These are phyloP conservation scores for Andrena chrysosceles DNA, from an alignment of 2,888 invertebrate species.

Conservation along the genomic window DNA sequence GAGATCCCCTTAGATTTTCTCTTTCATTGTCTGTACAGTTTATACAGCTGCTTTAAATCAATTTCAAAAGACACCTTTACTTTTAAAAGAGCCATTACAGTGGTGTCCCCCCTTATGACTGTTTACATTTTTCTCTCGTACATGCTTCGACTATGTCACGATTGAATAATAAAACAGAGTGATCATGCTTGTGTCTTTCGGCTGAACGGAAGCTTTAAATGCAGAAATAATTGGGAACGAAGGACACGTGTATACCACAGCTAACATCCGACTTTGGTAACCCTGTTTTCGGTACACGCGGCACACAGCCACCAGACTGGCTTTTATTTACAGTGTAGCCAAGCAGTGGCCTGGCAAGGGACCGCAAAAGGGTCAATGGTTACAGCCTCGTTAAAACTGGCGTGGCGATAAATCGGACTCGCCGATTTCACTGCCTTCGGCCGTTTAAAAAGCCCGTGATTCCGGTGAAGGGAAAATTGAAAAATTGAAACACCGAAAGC, in stretches of 20 bases:
- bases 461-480: conserved; percentile 6
- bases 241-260: conserved; percentile 21
- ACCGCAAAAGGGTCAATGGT: conserved; percentile 61
- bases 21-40: too few species aligned
- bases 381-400: conserved; percentile 45
- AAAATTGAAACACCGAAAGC: not conserved
- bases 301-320: conserved; percentile 38
- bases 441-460: conserved; percentile 13
- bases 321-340: conserved; percentile 61
- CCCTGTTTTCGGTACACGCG: conserved; percentile 62
- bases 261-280: conserved; percentile 44
- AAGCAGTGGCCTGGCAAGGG: conserved; percentile 46
- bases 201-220: conserved; percentile 22
- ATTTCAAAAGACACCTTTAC: too few species aligned
- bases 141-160: too few species aligned
- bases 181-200: not conserved
- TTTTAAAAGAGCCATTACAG: too few species aligned
- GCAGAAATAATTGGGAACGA: conserved; percentile 9
- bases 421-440: conserved; percentile 40
- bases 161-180: too few species aligned
- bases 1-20: too few species aligned
- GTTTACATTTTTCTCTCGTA: too few species aligned
- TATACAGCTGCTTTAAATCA: too few species aligned
- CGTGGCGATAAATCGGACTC: conserved; percentile 43
- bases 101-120: too few species aligned